Conservation (phyloP, 2,113 vertebrate species). For the Chelonoidis abingdonii region DNA sequence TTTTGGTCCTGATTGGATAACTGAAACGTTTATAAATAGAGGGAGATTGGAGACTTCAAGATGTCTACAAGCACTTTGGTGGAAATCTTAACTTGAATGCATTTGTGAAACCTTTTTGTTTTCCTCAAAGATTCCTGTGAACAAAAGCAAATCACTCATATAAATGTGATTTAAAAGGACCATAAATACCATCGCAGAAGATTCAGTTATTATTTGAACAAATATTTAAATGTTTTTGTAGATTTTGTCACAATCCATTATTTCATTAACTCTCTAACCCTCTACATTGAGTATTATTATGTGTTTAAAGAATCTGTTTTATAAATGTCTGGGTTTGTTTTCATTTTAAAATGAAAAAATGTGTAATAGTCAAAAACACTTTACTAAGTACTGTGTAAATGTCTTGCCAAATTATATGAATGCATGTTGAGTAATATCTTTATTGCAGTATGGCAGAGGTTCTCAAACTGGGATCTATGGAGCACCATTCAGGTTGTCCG, state of each 20-base stretch:
- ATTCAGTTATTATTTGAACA: not conserved
- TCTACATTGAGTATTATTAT: not conserved
- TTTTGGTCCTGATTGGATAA: not conserved
- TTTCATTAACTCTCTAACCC: not conserved
- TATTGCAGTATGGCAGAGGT: not conserved
- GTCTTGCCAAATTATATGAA: not conserved
- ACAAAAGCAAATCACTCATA: not conserved
- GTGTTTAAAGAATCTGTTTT: not conserved
- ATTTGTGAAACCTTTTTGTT: not conserved
- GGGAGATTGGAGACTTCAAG: not conserved
- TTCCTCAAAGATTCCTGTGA: not conserved
- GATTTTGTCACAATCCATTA: not conserved
- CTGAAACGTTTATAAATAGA: not conserved
- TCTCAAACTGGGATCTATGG: no score
- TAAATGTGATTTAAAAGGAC: not conserved
- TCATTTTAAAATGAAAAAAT: not conserved
- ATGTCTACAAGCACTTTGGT: not conserved
- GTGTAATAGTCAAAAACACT: not conserved
- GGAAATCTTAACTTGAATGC: not conserved
- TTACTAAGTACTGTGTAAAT: not conserved
- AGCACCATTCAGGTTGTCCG: no score
- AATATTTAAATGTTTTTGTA: rapidly evolving
- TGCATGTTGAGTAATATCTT: not conserved
- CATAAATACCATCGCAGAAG: not conserved
- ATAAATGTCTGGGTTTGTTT: not conserved